Conservation (phyloP, 2,797 vertebrate genomes). For the Triplophysa bombifrons region DNA sequence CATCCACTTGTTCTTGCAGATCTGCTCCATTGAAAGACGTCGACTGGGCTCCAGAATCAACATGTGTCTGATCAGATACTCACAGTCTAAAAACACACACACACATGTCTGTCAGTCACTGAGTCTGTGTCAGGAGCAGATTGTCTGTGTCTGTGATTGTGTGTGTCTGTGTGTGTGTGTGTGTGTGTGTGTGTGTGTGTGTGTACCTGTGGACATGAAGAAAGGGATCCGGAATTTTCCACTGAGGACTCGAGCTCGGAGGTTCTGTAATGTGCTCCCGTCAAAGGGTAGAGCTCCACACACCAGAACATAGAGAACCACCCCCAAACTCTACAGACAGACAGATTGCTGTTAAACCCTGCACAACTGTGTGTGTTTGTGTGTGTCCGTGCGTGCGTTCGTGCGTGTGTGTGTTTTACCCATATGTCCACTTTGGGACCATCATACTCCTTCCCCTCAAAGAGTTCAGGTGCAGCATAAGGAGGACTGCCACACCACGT, state of each 20-base stretch:
- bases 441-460: slow-evolving; percentile 97
- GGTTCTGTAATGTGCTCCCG: slow-evolving; percentile 96
- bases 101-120: slow-evolving; percentile 38
- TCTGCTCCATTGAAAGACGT: slow-evolving; percentile 97
- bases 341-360: neutral
- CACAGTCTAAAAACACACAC: slow-evolving; percentile 84
- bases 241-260: slow-evolving; percentile 93
- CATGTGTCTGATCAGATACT: slow-evolving; percentile 99
- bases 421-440: slow-evolving; percentile 99
- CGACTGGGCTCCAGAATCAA: slow-evolving; percentile 93
- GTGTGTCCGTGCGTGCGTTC: neutral
- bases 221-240: slow-evolving; percentile 98
- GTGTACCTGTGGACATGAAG: slow-evolving; percentile 96
- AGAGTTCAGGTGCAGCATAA: slow-evolving; percentile 95
- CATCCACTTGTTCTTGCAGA: slow-evolving; percentile 99
- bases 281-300: slow-evolving; percentile 96
- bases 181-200: too few relatives aligned
- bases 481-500: slow-evolving; percentile 99
- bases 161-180: slow-evolving; percentile 41
- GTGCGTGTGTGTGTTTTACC: slow-evolving; percentile 72
- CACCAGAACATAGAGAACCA: slow-evolving; percentile 95
- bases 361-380: neutral
- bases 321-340: slow-evolving; percentile 86
- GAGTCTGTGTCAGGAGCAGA: slow-evolving; percentile 44
- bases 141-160: too few relatives aligned